Evolutionary conservation across 2,888 invertebrate species (phyloP), one percentile per base, ranked within the genome.

Genomic region (Euphydryas editha): DNA sequence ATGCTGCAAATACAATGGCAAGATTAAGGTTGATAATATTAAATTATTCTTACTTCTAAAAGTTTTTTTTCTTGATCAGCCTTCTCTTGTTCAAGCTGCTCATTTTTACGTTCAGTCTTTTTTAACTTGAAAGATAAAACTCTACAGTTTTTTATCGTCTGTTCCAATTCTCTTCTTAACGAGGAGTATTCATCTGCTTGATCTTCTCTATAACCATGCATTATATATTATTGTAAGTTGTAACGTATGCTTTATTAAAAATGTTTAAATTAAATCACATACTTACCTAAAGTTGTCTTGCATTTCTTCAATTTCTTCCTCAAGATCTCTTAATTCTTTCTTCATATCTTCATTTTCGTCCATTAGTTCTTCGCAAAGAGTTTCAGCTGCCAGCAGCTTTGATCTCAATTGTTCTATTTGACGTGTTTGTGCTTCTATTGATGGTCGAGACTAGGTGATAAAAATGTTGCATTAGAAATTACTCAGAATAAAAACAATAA

Each of bases 271-370:
- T 64, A 55, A 64, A 10, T 17, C 2, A n/a, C n/a, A 20, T 15
- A 20, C 15, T 68, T 66, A 95, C 94, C 96, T 95, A 86, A 98
- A 98, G 83, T 97, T 98, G 83, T 99, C 99, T 85, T 99, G 99
- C 95, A 99, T 96, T 89, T 99, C 99, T 81, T 99, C 99, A 89
- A 99, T 98, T 92, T 99, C 99, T 72, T 98, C 97, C 82, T 99
- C 99, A 79, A 99, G 94, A 79, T 98, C 98, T 42, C 96, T 93
- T 62, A 99, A 94, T 86, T 99, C 99, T 75, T 97, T 96, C 82
- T 98, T 98, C 92, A 98, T 96, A 74, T 97, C 97, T 80, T 98
- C 97, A 88, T 99, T 99, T 88, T 99, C 99, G 80, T 99, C 98
- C 96, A 98, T 97, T 51, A 99, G 92, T 78, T 98, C 98, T 85